Evolutionary conservation across 1,140 invertebrate species (phyloP).

Genomic region (Anastrepha ludens): DNA sequence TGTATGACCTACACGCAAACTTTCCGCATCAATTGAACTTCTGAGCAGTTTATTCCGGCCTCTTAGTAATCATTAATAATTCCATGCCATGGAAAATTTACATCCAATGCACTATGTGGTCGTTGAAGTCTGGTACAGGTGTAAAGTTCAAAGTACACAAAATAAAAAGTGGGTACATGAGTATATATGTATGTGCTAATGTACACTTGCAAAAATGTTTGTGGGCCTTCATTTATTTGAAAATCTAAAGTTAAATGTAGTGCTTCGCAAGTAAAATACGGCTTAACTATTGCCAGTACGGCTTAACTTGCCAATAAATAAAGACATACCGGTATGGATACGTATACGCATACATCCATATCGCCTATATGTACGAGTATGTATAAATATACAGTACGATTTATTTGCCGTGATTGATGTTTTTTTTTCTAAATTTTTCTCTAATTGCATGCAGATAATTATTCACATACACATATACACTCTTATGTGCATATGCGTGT

Average conservation of each 20-base stretch:
- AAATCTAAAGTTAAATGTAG: background rate
- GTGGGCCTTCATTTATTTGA: background rate
- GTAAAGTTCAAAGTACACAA: conserved; percentile 51
- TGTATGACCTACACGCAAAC: no score
- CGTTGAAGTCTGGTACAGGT: conserved; percentile 13
- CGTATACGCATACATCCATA: no score
- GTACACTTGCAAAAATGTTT: background rate
- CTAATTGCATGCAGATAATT: background rate
- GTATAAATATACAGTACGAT: no score
- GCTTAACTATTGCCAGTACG: background rate
- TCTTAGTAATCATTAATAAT: conserved; percentile 33
- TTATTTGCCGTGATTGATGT: background rate
- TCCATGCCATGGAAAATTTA: conserved; percentile 5
- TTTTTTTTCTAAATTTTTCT: background rate
- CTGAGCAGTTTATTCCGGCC: background rate
- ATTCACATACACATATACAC: background rate
- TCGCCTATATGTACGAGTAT: background rate
- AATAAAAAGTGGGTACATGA: background rate
- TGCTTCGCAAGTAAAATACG: no score
- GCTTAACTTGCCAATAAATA: background rate
- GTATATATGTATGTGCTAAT: background rate
- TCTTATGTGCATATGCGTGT: background rate
- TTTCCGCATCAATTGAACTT: background rate
- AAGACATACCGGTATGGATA: background rate
- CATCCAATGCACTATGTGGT: background rate